Evolutionary conservation across 2,888 invertebrate species (phyloP).

Genomic region (Nebria brevicollis): DNA sequence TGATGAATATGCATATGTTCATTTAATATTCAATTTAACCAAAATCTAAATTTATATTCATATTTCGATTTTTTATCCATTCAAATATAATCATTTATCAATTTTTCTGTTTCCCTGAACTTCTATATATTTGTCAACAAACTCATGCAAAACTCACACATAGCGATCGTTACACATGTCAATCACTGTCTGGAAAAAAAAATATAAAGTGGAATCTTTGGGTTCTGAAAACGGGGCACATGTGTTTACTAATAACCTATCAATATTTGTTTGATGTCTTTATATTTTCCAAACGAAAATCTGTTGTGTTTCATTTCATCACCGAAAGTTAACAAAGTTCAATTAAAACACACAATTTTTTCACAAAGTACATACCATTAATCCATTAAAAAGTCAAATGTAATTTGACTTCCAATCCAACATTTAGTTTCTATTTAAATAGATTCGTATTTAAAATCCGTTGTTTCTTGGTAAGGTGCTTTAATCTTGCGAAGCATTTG

Average conservation of each 20-base stretch:
- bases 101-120: neutral
- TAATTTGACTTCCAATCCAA: no score
- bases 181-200: constrained; percentile 8
- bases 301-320: no score
- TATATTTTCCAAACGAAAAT: neutral
- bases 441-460: no score
- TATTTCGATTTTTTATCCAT: neutral
- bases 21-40: neutral
- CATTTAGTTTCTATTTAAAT: no score
- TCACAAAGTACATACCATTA: no score
- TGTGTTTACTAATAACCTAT: neutral
- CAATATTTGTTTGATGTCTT: neutral
- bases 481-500: no score
- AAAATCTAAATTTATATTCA: neutral
- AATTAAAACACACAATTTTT: no score
- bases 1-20: no score
- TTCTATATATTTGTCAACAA: constrained; percentile 6
- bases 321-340: no score
- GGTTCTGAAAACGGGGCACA: neutral
- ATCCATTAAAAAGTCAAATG: no score
- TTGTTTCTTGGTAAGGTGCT: no score
- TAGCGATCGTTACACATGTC: neutral
- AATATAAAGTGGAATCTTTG: neutral
- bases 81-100: constrained; percentile 4
- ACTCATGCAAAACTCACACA: neutral